Conservation (phyloP, 1,140 invertebrate genomes). For the Parapsyche elsis region DNA sequence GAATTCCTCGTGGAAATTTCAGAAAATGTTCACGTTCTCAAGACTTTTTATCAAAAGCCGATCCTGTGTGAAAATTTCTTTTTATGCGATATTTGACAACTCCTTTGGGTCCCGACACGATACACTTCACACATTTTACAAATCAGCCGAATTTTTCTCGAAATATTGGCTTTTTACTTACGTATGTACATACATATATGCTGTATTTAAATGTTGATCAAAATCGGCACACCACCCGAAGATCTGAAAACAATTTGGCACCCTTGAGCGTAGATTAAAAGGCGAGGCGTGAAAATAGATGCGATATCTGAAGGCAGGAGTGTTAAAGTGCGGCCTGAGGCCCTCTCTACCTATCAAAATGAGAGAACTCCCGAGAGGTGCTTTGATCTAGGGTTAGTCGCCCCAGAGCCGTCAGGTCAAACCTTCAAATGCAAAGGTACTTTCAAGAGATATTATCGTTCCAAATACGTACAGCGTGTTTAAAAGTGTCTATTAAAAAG, state of each 20-base stretch:
- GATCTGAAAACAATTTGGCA: not conserved
- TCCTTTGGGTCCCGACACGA: not conserved
- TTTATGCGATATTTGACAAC: not conserved
- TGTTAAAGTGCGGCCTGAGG: slow-evolving; percentile 28
- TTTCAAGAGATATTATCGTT: not conserved
- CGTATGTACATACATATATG: too few species aligned
- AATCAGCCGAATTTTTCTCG: too few species aligned
- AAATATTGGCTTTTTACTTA: too few species aligned
- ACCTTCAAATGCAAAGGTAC: slow-evolving; percentile 10
- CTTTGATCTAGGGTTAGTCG: slow-evolving; percentile 38
- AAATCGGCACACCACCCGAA: not conserved
- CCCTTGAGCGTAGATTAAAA: slow-evolving; percentile 16
- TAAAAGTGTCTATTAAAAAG: too few species aligned
- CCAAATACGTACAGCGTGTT: not conserved
- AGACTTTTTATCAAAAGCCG: slow-evolving; percentile 15
- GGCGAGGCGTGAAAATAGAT: slow-evolving; percentile 8
- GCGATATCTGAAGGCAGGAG: not conserved
- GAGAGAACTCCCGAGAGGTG: slow-evolving; percentile 17
- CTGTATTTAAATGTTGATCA: not conserved
- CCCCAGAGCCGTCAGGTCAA: slow-evolving; percentile 28
- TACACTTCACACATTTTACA: not conserved
- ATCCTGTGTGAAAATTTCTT: not conserved
- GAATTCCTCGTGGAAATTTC: not conserved
- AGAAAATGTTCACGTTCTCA: slow-evolving; percentile 15
- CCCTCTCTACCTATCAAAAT: slow-evolving; percentile 9